phyloP scores from a whole-genome alignment of 2,888 invertebrate genomes.

The Plagodis pulveraria region DNA sequence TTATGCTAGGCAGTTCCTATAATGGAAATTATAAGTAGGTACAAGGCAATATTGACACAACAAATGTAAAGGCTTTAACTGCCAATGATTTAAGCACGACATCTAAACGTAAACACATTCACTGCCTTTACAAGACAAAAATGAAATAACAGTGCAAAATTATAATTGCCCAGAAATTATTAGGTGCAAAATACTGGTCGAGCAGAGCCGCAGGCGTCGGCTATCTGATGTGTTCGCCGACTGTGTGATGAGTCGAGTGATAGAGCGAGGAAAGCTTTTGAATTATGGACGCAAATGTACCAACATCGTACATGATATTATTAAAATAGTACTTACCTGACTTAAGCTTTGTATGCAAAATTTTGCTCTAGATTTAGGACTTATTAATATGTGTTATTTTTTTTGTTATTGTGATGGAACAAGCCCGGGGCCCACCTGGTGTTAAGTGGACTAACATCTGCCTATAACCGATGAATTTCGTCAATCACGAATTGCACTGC shows the following conservation, averaged over 20 bases:
- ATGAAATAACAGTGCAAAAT: conserved; percentile 41
- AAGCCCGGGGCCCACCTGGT: too few species aligned
- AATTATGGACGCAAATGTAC: conserved; percentile 58
- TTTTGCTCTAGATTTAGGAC: too few species aligned
- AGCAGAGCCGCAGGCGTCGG: conserved; percentile 56
- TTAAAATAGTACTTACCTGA: too few species aligned
- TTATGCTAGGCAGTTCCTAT: too few species aligned
- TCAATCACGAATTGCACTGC: too few species aligned
- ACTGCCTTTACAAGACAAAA: conserved; percentile 4
- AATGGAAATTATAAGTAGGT: too few species aligned
- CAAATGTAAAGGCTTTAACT: background rate
- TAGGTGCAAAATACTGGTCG: conserved; percentile 72
- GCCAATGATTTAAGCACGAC: background rate
- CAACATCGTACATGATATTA: background rate
- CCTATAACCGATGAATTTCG: too few species aligned
- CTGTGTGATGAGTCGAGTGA: conserved; percentile 69
- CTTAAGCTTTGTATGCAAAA: too few species aligned
- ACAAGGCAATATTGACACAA: too few species aligned
- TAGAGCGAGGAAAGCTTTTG: conserved; percentile 47
- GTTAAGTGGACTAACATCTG: too few species aligned
- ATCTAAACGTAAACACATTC: background rate
- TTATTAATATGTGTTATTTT: too few species aligned
- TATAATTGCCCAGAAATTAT: conserved; percentile 77
- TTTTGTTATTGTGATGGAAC: too few species aligned
- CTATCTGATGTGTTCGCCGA: conserved; percentile 69